Percentiles rank a stretch among this genome's conserved stretches.
Evolutionary conservation across 2,113 vertebrate genomes (phyloP).

Genomic region (Diglossa brunneiventris): DNA sequence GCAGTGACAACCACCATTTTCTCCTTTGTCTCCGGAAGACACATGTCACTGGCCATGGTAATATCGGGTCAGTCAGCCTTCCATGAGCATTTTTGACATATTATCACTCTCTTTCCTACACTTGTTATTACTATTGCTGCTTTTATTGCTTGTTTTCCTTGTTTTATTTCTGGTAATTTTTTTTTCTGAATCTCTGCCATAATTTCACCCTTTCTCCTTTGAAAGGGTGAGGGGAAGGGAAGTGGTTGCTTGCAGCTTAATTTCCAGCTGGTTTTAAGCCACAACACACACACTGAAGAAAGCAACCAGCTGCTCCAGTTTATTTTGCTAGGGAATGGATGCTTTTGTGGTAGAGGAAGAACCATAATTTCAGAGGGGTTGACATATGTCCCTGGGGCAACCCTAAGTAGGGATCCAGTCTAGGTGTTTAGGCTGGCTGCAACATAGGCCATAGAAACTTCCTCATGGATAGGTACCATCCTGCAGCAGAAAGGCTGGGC

Average conservation of each 20-base stretch:
- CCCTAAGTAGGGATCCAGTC: background rate
- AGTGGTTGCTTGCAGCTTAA: background rate
- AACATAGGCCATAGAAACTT: background rate
- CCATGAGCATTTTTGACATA: background rate
- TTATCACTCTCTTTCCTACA: background rate
- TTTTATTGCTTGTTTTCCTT: background rate
- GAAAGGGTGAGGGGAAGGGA: background rate
- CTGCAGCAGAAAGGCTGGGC: background rate
- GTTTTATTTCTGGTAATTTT: background rate
- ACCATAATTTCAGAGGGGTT: background rate
- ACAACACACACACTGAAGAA: background rate
- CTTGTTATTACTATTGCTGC: background rate
- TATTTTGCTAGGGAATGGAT: background rate
- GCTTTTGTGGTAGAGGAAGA: background rate
- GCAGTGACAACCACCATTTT: background rate
- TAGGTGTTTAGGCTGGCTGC: background rate
- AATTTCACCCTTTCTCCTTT: background rate
- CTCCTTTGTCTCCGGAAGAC: background rate
- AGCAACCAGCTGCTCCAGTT: rapidly evolving
- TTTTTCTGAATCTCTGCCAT: background rate
- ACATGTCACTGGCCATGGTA: rapidly evolving
- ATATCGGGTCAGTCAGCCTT: rapidly evolving
- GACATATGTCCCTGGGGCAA: background rate
- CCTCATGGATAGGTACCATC: rapidly evolving
- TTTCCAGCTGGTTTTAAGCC: background rate